Conservation (phyloP, 2,888 invertebrate genomes). For the Dolichomitus sp. region DNA sequence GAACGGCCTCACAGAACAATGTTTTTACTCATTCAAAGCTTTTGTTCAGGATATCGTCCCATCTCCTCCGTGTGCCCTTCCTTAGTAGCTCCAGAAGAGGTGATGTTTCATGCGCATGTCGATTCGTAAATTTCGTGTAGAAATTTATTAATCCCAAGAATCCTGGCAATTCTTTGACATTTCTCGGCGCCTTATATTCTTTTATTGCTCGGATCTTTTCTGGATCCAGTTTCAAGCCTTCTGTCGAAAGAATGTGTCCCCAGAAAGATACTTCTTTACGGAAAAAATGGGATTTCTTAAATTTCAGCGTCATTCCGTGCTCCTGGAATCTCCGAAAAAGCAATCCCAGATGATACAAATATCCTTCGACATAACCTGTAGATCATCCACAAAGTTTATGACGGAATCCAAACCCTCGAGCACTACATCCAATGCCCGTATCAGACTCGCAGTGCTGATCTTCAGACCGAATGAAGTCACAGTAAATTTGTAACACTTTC, state of each 20-base stretch:
- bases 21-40: not conserved
- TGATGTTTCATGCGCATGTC: not conserved
- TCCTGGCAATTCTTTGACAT: not conserved
- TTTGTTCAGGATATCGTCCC: not conserved
- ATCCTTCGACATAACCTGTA: not conserved
- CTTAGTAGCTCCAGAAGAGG: not conserved
- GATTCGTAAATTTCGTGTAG: not conserved
- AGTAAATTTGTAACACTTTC: conserved; percentile 50
- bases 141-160: not conserved
- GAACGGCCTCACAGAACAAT: not conserved
- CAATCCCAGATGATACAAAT: not conserved
- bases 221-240: too few species aligned
- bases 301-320: not conserved
- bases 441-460: conserved; percentile 32
- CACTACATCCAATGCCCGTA: not conserved
- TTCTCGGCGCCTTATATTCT: not conserved
- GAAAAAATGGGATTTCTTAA: not conserved
- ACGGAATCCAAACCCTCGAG: not conserved
- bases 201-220: too few species aligned
- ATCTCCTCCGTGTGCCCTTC: not conserved
- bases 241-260: not conserved
- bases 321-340: not conserved
- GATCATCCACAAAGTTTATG: conserved; percentile 11
- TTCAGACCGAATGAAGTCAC: conserved; percentile 54
- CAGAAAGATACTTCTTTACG: not conserved